Evolutionary conservation across 2,797 vertebrate genomes (phyloP).

Genomic region (Podargus strigoides): DNA sequence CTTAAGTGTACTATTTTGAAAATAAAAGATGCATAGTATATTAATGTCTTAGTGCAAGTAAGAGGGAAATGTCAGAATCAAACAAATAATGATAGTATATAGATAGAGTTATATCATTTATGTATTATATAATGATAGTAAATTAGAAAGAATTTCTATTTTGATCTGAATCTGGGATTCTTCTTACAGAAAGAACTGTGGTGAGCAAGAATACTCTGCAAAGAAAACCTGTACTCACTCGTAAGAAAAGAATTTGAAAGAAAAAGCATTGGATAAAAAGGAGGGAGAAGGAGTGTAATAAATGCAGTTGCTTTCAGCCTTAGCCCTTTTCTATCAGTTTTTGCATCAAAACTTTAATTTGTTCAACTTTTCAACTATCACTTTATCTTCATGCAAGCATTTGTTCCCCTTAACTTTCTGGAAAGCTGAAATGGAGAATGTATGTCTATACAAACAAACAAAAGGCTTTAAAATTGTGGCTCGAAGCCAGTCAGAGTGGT

Average conservation of each 20-base stretch:
- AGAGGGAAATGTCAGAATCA: neutral
- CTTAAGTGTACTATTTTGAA: neutral
- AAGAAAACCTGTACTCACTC: neutral
- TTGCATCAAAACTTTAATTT: neutral
- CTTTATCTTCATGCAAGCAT: neutral
- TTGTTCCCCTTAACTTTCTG: neutral
- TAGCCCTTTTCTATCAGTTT: neutral
- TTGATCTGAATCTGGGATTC: neutral
- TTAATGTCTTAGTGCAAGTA: neutral
- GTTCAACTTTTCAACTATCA: neutral
- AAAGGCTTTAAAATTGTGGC: neutral
- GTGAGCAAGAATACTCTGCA: neutral
- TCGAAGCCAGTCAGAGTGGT: accelerated
- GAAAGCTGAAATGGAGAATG: neutral
- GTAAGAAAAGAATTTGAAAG: neutral
- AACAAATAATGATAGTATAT: neutral
- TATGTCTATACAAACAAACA: neutral
- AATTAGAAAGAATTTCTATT: no score
- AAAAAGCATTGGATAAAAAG: neutral
- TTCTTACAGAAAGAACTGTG: neutral
- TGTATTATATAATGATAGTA: no score
- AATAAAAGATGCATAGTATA: neutral
- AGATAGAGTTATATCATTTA: neutral
- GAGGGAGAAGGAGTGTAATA: neutral
- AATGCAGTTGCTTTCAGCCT: neutral